Conservation (phyloP, 2,888 invertebrate genomes). For the Melinaea marsaeus region DNA sequence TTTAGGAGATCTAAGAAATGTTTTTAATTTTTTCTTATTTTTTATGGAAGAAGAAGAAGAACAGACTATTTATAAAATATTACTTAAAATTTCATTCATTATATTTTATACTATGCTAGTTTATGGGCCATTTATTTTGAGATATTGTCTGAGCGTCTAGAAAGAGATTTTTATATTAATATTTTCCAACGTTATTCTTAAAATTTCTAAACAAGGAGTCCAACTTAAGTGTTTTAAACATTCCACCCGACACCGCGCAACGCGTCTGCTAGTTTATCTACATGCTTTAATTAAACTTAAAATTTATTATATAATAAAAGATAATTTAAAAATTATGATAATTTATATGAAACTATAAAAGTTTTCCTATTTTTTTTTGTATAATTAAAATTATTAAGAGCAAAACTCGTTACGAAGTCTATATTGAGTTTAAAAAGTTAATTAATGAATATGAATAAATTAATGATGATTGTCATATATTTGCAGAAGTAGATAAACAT, state of each 20-base stretch:
- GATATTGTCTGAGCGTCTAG: too few relatives aligned
- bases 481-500: not conserved
- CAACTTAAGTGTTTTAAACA: not conserved
- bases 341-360: not conserved
- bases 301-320: slow-evolving; percentile 2
- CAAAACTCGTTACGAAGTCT: too few relatives aligned
- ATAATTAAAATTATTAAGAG: too few relatives aligned
- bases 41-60: too few relatives aligned
- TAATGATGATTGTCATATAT: not conserved
- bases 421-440: too few relatives aligned
- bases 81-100: too few relatives aligned
- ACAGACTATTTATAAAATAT: too few relatives aligned
- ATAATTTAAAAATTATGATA: not conserved
- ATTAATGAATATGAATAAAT: not conserved
- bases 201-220: not conserved
- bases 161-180: too few relatives aligned
- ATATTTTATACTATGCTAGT: too few relatives aligned
- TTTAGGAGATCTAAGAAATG: too few relatives aligned
- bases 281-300: slow-evolving; percentile 1
- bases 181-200: not conserved
- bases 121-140: too few relatives aligned
- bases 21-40: too few relatives aligned
- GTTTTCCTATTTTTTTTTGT: not conserved
- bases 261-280: slow-evolving; percentile 6
- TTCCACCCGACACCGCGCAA: not conserved